A percentile compares a stretch with the other conserved stretches of the same genome.
These are phyloP conservation scores for Pseudomyrmex sp. DNA, from an alignment of 1,140 invertebrate species.

Conservation along the genomic window DNA sequence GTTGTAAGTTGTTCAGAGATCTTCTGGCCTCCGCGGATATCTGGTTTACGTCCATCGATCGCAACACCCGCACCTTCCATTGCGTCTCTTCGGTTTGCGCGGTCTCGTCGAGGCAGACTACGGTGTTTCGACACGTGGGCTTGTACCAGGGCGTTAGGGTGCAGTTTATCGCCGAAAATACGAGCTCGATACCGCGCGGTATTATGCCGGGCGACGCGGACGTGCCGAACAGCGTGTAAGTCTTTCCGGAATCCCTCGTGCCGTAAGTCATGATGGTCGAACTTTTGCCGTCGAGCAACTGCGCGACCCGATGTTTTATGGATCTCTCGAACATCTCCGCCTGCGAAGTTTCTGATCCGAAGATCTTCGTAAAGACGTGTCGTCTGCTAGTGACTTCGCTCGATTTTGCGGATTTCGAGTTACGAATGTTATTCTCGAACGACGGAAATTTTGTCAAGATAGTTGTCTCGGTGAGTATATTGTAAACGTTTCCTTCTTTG, in stretches of 20 bases:
- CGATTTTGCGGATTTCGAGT: constrained; percentile 38
- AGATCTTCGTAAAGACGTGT: constrained; percentile 76
- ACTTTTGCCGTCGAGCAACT: constrained; percentile 77
- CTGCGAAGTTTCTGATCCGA: constrained; percentile 70
- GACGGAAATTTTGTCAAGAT: constrained; percentile 73
- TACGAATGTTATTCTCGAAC: constrained; percentile 46
- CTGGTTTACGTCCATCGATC: background rate
- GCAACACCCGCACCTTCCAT: constrained; percentile 5
- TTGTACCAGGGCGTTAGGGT: constrained; percentile 81
- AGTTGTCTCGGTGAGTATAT: constrained; percentile 70
- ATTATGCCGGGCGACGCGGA: constrained; percentile 90
- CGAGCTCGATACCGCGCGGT: constrained; percentile 90
- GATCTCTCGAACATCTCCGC: constrained; percentile 73
- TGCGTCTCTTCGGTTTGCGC: constrained; percentile 76
- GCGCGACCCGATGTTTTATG: constrained; percentile 66
- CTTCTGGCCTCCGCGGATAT: constrained; percentile 22
- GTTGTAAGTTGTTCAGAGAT: constrained; percentile 41
- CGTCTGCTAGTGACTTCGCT: constrained; percentile 65
- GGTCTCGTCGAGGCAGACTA: constrained; percentile 81
- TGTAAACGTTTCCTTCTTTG: constrained; percentile 71
- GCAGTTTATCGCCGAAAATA: constrained; percentile 87
- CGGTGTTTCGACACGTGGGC: constrained; percentile 81
- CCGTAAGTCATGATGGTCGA: constrained; percentile 80
- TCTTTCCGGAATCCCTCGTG: constrained; percentile 80
- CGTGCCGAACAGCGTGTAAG: constrained; percentile 92